Evolutionary conservation across 2,113 vertebrate genomes (phyloP).

Genomic region (Corvus moneduloides): DNA sequence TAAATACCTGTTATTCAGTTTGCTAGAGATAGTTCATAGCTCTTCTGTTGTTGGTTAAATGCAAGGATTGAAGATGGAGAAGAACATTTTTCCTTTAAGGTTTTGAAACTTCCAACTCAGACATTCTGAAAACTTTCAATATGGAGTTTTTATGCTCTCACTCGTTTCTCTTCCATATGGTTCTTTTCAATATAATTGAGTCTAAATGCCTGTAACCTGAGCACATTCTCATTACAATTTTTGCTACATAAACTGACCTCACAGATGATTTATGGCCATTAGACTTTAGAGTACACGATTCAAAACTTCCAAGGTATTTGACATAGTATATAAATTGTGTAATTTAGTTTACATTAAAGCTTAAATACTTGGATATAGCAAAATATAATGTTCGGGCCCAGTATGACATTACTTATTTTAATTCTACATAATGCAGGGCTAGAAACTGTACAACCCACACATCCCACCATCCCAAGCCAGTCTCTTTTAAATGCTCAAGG

Average conservation of each 20-base stretch:
- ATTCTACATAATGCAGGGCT: background rate
- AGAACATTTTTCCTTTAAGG: background rate
- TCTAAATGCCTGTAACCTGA: constrained; percentile 75
- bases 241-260: constrained; percentile 69
- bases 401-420: constrained; percentile 37
- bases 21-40: background rate
- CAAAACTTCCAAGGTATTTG: constrained; percentile 68
- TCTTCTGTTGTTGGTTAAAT: constrained; percentile 1
- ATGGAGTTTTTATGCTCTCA: constrained; percentile 54
- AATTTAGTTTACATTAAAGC: constrained; percentile 64
- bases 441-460: background rate
- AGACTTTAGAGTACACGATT: constrained; percentile 36
- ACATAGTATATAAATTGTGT: constrained; percentile 34
- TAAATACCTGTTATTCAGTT: background rate
- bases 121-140: constrained; percentile 41
- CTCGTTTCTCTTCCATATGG: constrained; percentile 75
- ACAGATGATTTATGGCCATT: constrained; percentile 69
- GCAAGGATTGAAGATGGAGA: background rate
- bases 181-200: constrained; percentile 76
- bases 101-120: constrained; percentile 28
- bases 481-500: background rate
- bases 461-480: background rate
- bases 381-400: constrained; percentile 1
- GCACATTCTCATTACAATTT: constrained; percentile 70
- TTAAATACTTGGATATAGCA: constrained; percentile 49